Evolutionary conservation across 2,113 vertebrate genomes (phyloP).

Genomic region (Athene noctua): DNA sequence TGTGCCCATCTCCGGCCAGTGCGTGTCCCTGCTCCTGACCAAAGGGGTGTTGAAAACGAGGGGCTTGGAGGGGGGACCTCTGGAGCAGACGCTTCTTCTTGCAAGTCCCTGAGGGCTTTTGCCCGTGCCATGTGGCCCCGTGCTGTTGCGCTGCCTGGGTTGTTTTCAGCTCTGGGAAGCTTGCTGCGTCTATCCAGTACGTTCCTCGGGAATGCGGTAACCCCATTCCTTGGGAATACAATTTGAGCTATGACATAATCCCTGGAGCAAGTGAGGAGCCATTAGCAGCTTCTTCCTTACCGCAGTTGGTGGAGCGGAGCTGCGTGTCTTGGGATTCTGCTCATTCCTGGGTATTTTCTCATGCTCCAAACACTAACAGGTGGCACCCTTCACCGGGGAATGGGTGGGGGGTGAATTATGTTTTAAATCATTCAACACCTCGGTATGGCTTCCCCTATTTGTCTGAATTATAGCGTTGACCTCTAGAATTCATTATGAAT

Average conservation of each 20-base stretch:
- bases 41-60: not conserved
- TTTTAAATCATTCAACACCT: slow-evolving; percentile 59
- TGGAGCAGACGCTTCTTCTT: not conserved
- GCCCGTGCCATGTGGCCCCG: not conserved
- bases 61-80: not conserved
- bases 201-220: slow-evolving; percentile 40
- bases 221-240: slow-evolving; percentile 65
- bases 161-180: not conserved
- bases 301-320: slow-evolving; percentile 52
- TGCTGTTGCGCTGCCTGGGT: not conserved
- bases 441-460: not conserved
- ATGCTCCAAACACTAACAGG: slow-evolving; percentile 56
- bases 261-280: slow-evolving; percentile 68
- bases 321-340: slow-evolving; percentile 44
- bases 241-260: slow-evolving; percentile 69
- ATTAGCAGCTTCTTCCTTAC: slow-evolving; percentile 71
- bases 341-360: slow-evolving; percentile 72
- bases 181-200: not conserved
- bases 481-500: not conserved
- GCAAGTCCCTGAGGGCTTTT: rapidly evolving
- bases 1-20: not conserved
- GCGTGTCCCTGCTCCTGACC: not conserved
- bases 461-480: not conserved
- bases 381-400: slow-evolving; percentile 22
- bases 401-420: not conserved